Conservation (phyloP, 1,140 invertebrate genomes). For the Platorchestia sp. region DNA sequence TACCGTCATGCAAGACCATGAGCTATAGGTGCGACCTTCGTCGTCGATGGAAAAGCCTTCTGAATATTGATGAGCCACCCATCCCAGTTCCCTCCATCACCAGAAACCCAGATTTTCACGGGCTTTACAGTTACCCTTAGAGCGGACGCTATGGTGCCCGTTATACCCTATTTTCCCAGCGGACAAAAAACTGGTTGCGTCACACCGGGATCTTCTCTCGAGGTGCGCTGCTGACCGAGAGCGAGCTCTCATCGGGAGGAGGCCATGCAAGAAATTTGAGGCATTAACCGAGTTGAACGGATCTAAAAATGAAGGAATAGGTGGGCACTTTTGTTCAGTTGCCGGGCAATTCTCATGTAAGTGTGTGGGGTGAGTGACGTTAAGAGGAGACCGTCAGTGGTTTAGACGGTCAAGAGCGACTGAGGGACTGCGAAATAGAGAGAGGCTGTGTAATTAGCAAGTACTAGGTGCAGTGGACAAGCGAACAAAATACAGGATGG, state of each 20-base stretch:
- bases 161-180: slow-evolving; percentile 48
- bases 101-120: background rate
- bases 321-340: background rate
- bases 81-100: background rate
- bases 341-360: background rate
- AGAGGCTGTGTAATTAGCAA: background rate
- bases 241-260: background rate
- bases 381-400: background rate
- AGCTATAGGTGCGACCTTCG: background rate
- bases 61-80: background rate
- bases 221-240: slow-evolving; percentile 22
- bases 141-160: background rate
- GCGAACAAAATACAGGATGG: background rate
- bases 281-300: background rate
- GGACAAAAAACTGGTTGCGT: slow-evolving; percentile 47
- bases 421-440: background rate
- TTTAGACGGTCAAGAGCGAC: background rate
- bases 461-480: background rate
- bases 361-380: background rate
- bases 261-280: background rate
- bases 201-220: background rate
- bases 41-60: background rate
- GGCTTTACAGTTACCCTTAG: slow-evolving; percentile 25
- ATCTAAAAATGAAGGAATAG: background rate
- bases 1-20: background rate